These are phyloP conservation scores for Drosophila bunnanda DNA, from an alignment of 2,888 invertebrate genomes.

Conservation along the genomic window DNA sequence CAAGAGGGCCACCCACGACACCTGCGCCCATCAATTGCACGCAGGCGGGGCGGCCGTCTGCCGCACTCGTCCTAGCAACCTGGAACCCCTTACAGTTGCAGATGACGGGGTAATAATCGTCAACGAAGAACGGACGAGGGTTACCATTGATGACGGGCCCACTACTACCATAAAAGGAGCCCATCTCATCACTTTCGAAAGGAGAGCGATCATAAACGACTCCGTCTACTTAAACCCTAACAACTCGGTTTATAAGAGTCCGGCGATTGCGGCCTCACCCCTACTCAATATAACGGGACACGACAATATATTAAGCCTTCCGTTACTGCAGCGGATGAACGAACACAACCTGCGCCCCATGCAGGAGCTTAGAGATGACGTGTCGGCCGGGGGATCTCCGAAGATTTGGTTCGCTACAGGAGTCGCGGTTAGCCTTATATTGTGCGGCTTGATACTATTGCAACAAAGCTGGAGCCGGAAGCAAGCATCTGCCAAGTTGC, in stretches of 20 bases:
- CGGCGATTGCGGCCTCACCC: neutral
- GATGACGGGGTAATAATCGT: neutral
- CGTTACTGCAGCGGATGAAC: conserved; percentile 27
- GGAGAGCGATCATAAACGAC: conserved; percentile 4
- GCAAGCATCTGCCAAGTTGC: neutral
- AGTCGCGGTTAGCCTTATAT: neutral
- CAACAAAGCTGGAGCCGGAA: neutral
- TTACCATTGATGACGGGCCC: conserved; percentile 9
- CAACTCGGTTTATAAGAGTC: too few species aligned
- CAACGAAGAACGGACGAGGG: neutral
- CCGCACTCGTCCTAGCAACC: too few species aligned
- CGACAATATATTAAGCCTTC: conserved; percentile 10
- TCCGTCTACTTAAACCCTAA: too few species aligned
- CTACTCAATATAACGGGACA: conserved; percentile 12
- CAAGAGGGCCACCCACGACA: too few species aligned
- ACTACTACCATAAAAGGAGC: neutral
- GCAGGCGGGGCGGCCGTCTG: too few species aligned
- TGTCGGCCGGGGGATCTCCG: neutral
- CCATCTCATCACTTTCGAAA: conserved; percentile 3
- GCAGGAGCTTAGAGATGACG: conserved; percentile 16
- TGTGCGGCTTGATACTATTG: neutral
- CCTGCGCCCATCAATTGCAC: too few species aligned
- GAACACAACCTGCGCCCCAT: conserved; percentile 17
- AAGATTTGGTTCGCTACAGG: neutral
- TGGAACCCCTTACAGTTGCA: too few species aligned